Evolutionary conservation across 2,797 vertebrate genomes (phyloP), one percentile per base, ranked within the genome.

Genomic region (Thaleichthys pacificus): DNA sequence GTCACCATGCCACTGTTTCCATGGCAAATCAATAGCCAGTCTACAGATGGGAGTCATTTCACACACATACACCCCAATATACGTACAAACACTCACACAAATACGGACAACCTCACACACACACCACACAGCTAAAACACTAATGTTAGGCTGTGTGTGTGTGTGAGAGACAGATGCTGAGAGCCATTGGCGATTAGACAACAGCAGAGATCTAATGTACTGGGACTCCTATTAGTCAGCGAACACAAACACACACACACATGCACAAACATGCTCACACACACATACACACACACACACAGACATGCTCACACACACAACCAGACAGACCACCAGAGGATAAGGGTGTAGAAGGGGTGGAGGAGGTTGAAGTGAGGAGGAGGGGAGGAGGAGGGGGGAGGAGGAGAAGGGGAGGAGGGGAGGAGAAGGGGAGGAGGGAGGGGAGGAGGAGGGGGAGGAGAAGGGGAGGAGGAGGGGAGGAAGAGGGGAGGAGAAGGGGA

Each of bases 121-220:
- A 63, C 38, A 30, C 24, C 7, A 6, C 15, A 58, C 6, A 42
- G 35, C n/a, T 22, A 24, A 17, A 22, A 51, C 6, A 19, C 12
- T 21, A 64, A 7, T 21, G 35, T 5, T 35, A 32, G 64, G 54
- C 61, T 74, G 67, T 57, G 30, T 74, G 62, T 42, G 71, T 71
- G 66, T n/a, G 71, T 66, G 77, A 32, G 30, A 5, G 84, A 82
- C 90, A 91, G 88, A 89, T 91, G 89, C 86, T 90, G 54, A 77
- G 87, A 89, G 90, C 89, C 88, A 86, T 85, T 85, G 87, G 89
- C 86, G 85, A 88, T 91, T 88, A 89, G 88, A 90, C 86, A 86
- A 82, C 83, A 84, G 86, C 88, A 86, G 87, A 89, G 84, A 86
- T 87, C 24, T 61, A 61, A 61, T 61, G 60, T 24, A 28, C 60